Evolutionary conservation across 1,140 invertebrate genomes (phyloP), one percentile per base, ranked within the genome.

Genomic region (Oryctes rhinoceros): DNA sequence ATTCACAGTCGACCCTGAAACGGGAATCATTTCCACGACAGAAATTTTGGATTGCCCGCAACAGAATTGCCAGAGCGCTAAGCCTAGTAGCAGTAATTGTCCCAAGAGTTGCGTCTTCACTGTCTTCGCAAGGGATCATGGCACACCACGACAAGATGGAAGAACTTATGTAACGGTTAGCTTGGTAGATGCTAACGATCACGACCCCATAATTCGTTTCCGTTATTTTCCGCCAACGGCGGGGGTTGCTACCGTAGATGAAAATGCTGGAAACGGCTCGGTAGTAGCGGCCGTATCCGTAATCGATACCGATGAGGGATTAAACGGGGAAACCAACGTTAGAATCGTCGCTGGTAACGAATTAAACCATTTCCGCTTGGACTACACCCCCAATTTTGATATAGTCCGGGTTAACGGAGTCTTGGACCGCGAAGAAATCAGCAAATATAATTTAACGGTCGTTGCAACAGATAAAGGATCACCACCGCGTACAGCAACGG

Each of bases 151-250:
- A 47, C 96, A 98, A 87, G 95, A 97, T 86, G 97, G 97, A 4
- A 90, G 97, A 59, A 97, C 97, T 24, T 99, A 98, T 88, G 95
- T 99, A 0, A 98, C 96, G 4, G 96, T 99, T 0, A 98, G 96
- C 88, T 89, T 99, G 15, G 89, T 98, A 47, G 97, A 98, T 87
- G 94, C 96, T 1, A 98, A 98, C 88, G 96, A 98, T 90, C 97
- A 99, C 86, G 96, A 97, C 89, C 98, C 97, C 4, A 91, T 94
- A 35, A 98, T 99, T 76, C 93, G 93, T 80, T 98, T 99, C 86
- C 92, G 93, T 9, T 97, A 97, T 87, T 95, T 97, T 85, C 95
- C 96, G 7, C 89, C 93, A 0, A 94, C 93, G 0, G 94, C 94
- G 0, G 93, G 91, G 39, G 95, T 94, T 85, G 97, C 96, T 2